Conservation (phyloP, 2,888 invertebrate species). For the Drosophila niveifrons region DNA sequence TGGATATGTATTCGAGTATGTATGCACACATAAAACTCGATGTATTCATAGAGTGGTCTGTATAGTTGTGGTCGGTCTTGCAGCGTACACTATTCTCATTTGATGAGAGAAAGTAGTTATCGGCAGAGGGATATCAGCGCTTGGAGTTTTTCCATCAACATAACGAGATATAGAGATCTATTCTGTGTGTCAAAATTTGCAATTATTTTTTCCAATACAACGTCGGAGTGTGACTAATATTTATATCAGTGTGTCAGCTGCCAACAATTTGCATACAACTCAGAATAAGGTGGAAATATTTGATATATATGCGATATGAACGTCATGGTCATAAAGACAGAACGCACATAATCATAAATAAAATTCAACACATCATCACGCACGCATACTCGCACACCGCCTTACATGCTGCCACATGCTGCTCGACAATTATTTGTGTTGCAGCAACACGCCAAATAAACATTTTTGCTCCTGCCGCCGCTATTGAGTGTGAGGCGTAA, state of each 20-base stretch:
- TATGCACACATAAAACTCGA: conserved; percentile 27
- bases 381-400: conserved; percentile 30
- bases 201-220: conserved; percentile 39
- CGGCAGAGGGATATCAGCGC: not conserved
- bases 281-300: conserved; percentile 48
- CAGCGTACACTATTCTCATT: conserved; percentile 61
- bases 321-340: conserved; percentile 60
- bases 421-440: conserved; percentile 80
- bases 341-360: conserved; percentile 73
- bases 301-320: conserved; percentile 38
- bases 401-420: conserved; percentile 68
- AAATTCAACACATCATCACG: conserved; percentile 54
- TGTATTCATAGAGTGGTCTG: conserved; percentile 50
- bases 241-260: conserved; percentile 60
- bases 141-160: conserved; percentile 56
- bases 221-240: conserved; percentile 42
- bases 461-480: conserved; percentile 51
- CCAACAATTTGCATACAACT: conserved; percentile 55
- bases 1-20: conserved; percentile 16
- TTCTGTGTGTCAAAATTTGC: conserved; percentile 23
- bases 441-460: conserved; percentile 78
- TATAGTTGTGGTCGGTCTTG: conserved; percentile 10
- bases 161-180: conserved; percentile 13
- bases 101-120: conserved; percentile 11
- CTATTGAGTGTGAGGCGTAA: conserved; percentile 37